phyloP scores from a whole-genome alignment of 2,888 invertebrate genomes.

The Tenthredo livida region DNA sequence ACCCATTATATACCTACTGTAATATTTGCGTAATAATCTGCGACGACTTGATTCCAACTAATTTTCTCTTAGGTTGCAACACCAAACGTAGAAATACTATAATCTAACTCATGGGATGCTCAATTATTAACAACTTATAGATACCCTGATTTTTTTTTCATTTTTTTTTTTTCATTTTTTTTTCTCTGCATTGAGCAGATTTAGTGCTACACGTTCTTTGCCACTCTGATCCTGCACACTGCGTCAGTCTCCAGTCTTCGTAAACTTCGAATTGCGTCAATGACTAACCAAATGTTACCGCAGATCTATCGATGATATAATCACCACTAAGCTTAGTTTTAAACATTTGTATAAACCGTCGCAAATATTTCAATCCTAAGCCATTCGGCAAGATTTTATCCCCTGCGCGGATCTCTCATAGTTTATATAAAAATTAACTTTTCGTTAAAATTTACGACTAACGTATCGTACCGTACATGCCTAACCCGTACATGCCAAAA shows the following conservation, averaged over 20 bases:
- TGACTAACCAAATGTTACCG: slow-evolving; percentile 13
- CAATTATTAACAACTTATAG: background rate
- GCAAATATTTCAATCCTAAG: slow-evolving; percentile 18
- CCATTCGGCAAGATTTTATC: background rate
- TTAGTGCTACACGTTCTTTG: background rate
- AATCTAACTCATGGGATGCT: background rate
- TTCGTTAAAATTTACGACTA: slow-evolving; percentile 14
- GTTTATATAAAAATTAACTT: slow-evolving; percentile 29
- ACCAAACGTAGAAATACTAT: background rate
- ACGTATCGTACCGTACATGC: background rate
- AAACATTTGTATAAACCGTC: slow-evolving; percentile 25
- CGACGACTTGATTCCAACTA: background rate
- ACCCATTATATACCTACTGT: background rate
- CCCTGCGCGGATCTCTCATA: background rate
- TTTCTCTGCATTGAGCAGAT: background rate
- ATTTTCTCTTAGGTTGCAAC: background rate
- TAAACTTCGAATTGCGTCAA: slow-evolving; percentile 18
- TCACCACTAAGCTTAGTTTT: background rate
- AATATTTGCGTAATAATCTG: slow-evolving; percentile 49
- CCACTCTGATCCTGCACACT: background rate
- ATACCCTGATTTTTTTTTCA: background rate
- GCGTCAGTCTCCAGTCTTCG: background rate
- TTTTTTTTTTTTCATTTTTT: background rate
- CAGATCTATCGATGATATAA: slow-evolving; percentile 22
- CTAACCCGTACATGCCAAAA: slow-evolving; percentile 11